Evolutionary conservation across 1,140 invertebrate genomes (phyloP), one percentile per base, ranked within the genome.

Genomic region (Magallana angulata): DNA sequence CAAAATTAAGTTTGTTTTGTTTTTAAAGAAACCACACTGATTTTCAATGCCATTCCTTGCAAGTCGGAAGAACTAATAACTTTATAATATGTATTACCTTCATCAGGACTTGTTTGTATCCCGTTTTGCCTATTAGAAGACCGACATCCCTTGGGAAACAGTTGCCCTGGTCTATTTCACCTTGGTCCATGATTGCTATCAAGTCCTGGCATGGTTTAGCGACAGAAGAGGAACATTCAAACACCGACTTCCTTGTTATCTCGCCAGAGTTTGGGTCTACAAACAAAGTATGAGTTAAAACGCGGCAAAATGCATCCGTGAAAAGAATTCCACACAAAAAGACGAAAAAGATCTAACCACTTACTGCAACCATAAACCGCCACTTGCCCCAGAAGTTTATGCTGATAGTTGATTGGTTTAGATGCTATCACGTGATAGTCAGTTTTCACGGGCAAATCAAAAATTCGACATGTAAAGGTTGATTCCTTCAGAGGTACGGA

Each of bases 91-190:
- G 24, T 24, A 24, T 24, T 82, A 87, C 86, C 60, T 64, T 18
- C 48, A 87, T 56, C 59, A 84, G 81, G n/a, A 87, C 56, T 59
- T 87, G 86, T 62, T 56, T 87, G 18, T 76, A 87, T 18, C 86
- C 82, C 18, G 64, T 87, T 56, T 18, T n/a, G 9, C 86, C 82
- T 36, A 87, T 84, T 9, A 57, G 56, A 2, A 87, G 80, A 4
- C 86, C 86, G 16, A 64, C 82, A 6, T 87, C 86, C 9, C 62
- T 60, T 84, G 60, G 86, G 57, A 83, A 82, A 83, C 86, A 87
- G 9, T 81, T 83, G 6, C 81, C 81, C 18, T 82, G 48, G 12
- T 57, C 8, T 3, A 81, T 58, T 62, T 82, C 56, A 12, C 76
- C 86, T 7, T 81, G 2, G 14, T 59, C 71, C 81, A 82, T 71